Percentiles rank a stretch among this genome's conserved stretches.
Conservation (phyloP, 2,113 vertebrate genomes). For the Prietella phreatophila region DNA sequence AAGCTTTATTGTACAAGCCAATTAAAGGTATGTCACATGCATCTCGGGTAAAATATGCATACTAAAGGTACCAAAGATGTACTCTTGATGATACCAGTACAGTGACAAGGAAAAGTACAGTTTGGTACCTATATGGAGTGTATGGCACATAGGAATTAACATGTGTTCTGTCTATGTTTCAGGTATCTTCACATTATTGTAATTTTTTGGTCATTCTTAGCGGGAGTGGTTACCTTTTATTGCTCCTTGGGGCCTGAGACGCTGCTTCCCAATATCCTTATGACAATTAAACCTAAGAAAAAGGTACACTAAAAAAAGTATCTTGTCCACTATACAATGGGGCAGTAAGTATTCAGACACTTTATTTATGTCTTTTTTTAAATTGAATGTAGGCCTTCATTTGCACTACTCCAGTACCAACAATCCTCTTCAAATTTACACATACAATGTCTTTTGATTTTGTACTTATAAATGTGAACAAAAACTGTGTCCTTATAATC, state of each 20-base stretch:
- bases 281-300: slow-evolving; percentile 83
- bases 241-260: slow-evolving; percentile 86
- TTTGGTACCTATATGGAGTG: background rate
- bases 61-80: background rate
- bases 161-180: slow-evolving; percentile 28
- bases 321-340: background rate
- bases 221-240: slow-evolving; percentile 90
- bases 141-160: background rate
- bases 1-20: background rate
- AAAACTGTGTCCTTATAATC: background rate
- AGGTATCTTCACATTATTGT: slow-evolving; percentile 94
- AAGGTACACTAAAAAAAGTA: slow-evolving; percentile 72
- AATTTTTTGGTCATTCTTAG: slow-evolving; percentile 96
- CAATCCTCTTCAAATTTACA: background rate
- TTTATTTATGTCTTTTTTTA: background rate
- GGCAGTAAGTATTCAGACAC: background rate
- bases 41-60: background rate
- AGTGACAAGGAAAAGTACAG: background rate
- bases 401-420: background rate
- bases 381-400: background rate
- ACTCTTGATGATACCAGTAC: background rate
- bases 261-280: slow-evolving; percentile 86
- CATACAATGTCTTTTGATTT: background rate
- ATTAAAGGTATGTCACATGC: background rate
- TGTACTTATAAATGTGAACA: background rate